Percentiles rank a stretch among this genome's conserved stretches.
Conservation (phyloP, 2,113 vertebrate genomes). For the Sinocyclocheilus anophthalmus region DNA sequence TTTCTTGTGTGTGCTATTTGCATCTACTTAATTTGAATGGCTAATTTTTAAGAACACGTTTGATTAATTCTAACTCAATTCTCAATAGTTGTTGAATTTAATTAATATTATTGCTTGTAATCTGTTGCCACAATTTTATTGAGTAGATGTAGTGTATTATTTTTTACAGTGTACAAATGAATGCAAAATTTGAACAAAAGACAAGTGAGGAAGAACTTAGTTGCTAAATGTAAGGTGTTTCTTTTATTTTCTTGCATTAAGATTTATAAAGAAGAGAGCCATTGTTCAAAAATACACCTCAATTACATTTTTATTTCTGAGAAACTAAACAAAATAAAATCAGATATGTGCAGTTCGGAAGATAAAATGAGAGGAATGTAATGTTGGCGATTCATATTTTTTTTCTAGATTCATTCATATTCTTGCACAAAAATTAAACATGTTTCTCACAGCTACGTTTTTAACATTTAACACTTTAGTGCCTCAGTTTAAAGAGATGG, state of each 20-base stretch:
- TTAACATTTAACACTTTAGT: not conserved
- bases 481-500: not conserved
- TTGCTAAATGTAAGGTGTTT: not conserved
- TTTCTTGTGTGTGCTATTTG: no score
- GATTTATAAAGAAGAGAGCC: not conserved
- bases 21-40: no score
- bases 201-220: not conserved
- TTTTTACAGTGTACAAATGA: no score
- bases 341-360: slow-evolving; percentile 9
- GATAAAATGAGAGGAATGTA: slow-evolving; percentile 27
- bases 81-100: no score
- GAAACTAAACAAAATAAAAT: slow-evolving; percentile 1
- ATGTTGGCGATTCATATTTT: not conserved
- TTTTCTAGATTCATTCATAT: not conserved
- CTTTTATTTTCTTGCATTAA: not conserved
- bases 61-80: no score
- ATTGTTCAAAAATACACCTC: not conserved
- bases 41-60: no score
- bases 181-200: not conserved
- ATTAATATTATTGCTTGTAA: no score
- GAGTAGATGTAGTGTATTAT: no score
- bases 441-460: not conserved
- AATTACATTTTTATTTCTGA: slow-evolving; percentile 18
- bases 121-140: no score
- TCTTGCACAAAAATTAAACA: not conserved